Conservation (phyloP, 2,888 invertebrate genomes). For the Caenorhabditis auriculariae region DNA sequence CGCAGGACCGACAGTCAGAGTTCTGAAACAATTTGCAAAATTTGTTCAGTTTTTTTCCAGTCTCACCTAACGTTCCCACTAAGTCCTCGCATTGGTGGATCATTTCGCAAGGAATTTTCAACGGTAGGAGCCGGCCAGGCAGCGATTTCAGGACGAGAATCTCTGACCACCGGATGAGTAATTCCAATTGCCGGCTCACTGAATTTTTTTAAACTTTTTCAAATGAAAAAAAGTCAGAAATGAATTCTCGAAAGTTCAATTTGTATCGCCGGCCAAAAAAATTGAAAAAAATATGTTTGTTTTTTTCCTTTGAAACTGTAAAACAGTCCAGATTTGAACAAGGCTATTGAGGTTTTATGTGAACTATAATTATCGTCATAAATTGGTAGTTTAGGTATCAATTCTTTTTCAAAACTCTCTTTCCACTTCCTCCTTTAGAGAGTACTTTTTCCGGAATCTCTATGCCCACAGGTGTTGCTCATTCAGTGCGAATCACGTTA, state of each 20-base stretch:
- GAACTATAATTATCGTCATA: no score
- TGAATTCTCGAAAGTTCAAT: neutral
- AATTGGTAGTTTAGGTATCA: no score
- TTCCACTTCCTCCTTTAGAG: no score
- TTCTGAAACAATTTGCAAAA: constrained; percentile 10
- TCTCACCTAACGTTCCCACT: constrained; percentile 34
- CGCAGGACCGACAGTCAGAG: constrained; percentile 25
- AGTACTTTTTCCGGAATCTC: no score
- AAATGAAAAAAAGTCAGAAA: neutral
- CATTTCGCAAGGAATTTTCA: no score
- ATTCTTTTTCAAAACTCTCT: no score
- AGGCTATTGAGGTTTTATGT: no score
- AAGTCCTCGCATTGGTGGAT: constrained; percentile 25
- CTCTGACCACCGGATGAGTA: constrained; percentile 31
- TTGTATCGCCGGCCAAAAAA: no score
- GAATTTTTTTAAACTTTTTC: neutral
- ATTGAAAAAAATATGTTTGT: neutral
- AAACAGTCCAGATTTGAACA: no score
- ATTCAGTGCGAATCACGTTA: no score
- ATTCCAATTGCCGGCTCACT: constrained; percentile 28
- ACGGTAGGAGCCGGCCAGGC: constrained; percentile 62
- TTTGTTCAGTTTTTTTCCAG: constrained; percentile 1
- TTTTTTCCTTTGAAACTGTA: no score
- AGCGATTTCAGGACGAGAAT: constrained; percentile 58
- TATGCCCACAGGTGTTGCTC: no score